phyloP scores from a whole-genome alignment of 2,797 vertebrate genomes.

The Pseudomugil tenellus region DNA sequence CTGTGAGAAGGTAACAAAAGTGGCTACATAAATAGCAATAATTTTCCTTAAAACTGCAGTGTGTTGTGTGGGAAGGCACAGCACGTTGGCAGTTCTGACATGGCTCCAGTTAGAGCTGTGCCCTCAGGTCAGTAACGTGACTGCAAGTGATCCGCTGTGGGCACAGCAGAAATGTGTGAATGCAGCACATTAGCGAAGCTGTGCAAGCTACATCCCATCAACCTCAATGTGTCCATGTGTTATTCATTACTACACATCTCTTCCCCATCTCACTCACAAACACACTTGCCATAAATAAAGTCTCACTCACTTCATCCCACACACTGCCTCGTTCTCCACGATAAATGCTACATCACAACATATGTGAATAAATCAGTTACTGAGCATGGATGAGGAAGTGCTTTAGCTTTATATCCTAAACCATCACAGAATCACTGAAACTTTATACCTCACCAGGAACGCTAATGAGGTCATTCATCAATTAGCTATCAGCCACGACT shows the following conservation, averaged over 20 bases:
- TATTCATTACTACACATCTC: constrained; percentile 42
- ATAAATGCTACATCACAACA: constrained; percentile 23
- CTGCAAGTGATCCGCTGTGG: constrained; percentile 38
- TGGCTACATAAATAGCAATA: constrained; percentile 1
- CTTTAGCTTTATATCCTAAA: constrained; percentile 25
- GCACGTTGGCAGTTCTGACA: constrained; percentile 4
- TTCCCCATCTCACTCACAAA: constrained; percentile 46
- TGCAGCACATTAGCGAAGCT: constrained; percentile 49
- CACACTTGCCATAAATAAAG: constrained; percentile 44
- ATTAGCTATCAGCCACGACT: constrained; percentile 42
- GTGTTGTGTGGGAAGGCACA: background rate
- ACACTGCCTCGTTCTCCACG: constrained; percentile 18
- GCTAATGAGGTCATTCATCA: constrained; percentile 61
- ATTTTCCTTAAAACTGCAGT: background rate
- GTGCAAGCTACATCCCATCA: constrained; percentile 49
- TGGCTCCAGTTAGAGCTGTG: constrained; percentile 20
- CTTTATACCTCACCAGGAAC: constrained; percentile 44
- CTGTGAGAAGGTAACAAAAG: background rate
- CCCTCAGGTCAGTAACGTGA: constrained; percentile 49
- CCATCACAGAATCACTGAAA: constrained; percentile 33
- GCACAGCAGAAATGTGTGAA: constrained; percentile 63
- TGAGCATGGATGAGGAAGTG: constrained; percentile 32
- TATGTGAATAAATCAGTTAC: constrained; percentile 32
- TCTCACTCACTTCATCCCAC: constrained; percentile 30
- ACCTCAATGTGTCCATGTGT: constrained; percentile 62